phyloP scores from a whole-genome alignment of 1,140 invertebrate species.

The Ooceraea biroi region DNA sequence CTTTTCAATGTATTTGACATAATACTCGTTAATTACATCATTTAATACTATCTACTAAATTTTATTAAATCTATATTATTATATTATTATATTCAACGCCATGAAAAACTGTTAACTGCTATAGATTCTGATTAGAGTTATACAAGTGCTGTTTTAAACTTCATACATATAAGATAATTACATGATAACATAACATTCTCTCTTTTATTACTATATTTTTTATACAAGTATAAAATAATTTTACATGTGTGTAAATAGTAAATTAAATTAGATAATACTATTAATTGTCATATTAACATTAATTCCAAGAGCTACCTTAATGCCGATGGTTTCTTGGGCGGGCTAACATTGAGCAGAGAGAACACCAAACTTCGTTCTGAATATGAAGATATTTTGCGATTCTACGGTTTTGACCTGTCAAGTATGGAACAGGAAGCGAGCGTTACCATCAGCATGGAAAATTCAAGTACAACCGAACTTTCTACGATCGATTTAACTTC shows the following conservation, averaged over 20 bases:
- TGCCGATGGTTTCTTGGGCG: constrained; percentile 92
- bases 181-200: too few relatives aligned
- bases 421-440: constrained; percentile 40
- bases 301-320: constrained; percentile 91
- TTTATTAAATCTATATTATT: background rate
- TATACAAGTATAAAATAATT: too few relatives aligned
- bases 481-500: constrained; percentile 24
- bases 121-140: background rate
- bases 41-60: background rate
- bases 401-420: constrained; percentile 91
- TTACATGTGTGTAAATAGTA: too few relatives aligned
- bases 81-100: background rate
- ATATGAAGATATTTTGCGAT: constrained; percentile 90
- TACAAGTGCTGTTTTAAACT: background rate
- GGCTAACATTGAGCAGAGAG: constrained; percentile 91
- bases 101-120: background rate
- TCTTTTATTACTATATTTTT: too few relatives aligned
- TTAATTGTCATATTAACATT: background rate
- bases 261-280: background rate
- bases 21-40: background rate
- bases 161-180: too few relatives aligned
- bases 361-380: constrained; percentile 90
- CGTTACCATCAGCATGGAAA: constrained; percentile 48
- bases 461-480: constrained; percentile 18
- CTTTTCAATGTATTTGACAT: background rate